A percentile compares a stretch with the other conserved stretches of the same genome.
These are phyloP conservation scores for Idris sp. DNA, from an alignment of 1,140 invertebrate species.

Conservation along the genomic window DNA sequence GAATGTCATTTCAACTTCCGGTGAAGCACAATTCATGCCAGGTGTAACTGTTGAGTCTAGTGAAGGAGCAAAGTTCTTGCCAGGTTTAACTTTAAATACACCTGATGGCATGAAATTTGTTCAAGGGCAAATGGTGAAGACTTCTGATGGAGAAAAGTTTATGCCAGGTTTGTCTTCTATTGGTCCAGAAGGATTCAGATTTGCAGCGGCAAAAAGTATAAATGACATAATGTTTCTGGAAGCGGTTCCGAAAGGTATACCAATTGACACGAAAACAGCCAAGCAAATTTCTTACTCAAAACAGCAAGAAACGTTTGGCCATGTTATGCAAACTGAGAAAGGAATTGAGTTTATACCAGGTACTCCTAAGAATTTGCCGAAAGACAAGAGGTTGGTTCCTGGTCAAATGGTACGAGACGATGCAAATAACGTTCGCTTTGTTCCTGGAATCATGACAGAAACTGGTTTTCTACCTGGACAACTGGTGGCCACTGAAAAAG, in stretches of 20 bases:
- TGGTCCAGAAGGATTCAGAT: constrained; percentile 79
- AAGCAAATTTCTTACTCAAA: constrained; percentile 73
- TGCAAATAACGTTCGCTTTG: constrained; percentile 82
- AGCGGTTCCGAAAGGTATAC: constrained; percentile 78
- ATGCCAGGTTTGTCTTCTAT: constrained; percentile 80
- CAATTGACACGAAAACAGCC: constrained; percentile 81
- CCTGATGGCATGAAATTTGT: constrained; percentile 83
- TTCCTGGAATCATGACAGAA: constrained; percentile 84
- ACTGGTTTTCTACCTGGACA: constrained; percentile 85
- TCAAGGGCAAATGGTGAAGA: constrained; percentile 82
- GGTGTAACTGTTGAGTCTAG: constrained; percentile 80
- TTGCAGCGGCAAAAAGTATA: constrained; percentile 80
- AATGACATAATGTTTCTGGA: constrained; percentile 80
- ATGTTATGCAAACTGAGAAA: constrained; percentile 83
- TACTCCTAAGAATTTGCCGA: constrained; percentile 72
- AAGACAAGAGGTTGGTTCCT: constrained; percentile 82
- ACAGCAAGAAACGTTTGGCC: constrained; percentile 82
- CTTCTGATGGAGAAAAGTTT: constrained; percentile 80
- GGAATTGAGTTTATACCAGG: constrained; percentile 86
- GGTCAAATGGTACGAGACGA: constrained; percentile 82
- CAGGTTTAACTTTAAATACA: constrained; percentile 83
- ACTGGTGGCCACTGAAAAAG: constrained; percentile 83
- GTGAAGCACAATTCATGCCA: constrained; percentile 81
- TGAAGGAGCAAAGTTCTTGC: constrained; percentile 80
- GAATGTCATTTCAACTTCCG: constrained; percentile 78